Evolutionary conservation across 2,113 vertebrate genomes (phyloP), one percentile per base, ranked within the genome.

Genomic region (Synchiropus splendidus): DNA sequence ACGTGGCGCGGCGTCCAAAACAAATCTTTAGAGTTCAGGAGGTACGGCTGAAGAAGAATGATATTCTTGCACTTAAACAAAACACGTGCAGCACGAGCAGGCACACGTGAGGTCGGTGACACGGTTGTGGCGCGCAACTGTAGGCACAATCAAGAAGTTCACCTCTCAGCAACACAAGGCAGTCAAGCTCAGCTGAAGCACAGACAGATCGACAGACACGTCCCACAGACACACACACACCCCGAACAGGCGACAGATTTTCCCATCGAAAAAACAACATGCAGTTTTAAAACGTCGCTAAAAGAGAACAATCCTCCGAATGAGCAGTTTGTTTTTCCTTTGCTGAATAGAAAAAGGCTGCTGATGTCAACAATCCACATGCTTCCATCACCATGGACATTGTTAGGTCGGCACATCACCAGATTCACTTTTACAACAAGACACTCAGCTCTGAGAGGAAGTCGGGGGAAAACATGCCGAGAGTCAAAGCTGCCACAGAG

Each of bases 281-380:
- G 75, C 75, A 75, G 61, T 67, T 79, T 67, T 49, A 32, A 68
- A 2, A 32, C 43, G 53, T 47, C 61, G 40, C 38, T 37, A 52
- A n/a, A n/a, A n/a, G n/a, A n/a, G n/a, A 53, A 69, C 42, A 46
- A 54, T 32, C 51, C 48, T 72, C 39, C 42, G 63, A 27, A 52
- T 33, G 39, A 47, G 30, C 49, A 54, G 37, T 48, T 31, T 48
- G 32, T 32, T 52, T 50, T 42, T 21, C 2, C 42, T 50, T 47
- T n/a, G n/a, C n/a, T n/a, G n/a, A n/a, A n/a, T n/a, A n/a, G n/a
- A n/a, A n/a, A n/a, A n/a, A n/a, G n/a, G n/a, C n/a, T n/a, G n/a
- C n/a, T n/a, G n/a, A n/a, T n/a, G n/a, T n/a, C 72, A 74, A 54
- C 39, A 41, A 67, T 62, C 61, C 51, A 78, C 82, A 87, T 85